phyloP scores from a whole-genome alignment of 2,113 vertebrate species.

The Arothron firmamentum region DNA sequence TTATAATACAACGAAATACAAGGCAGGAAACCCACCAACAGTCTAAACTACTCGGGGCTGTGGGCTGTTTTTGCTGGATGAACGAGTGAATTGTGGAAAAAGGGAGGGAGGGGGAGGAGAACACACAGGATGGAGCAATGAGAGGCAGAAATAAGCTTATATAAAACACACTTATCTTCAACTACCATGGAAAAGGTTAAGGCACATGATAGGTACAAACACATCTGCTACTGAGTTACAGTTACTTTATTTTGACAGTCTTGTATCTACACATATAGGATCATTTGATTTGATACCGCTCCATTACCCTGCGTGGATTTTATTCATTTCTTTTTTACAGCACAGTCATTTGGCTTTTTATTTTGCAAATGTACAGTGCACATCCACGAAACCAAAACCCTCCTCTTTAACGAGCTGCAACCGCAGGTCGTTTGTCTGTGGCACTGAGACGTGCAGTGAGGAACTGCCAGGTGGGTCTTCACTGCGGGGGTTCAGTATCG shows the following conservation, averaged over 20 bases:
- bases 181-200: slow-evolving; percentile 96
- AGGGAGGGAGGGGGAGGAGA: slow-evolving; percentile 7
- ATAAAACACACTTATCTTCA: slow-evolving; percentile 83
- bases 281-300: slow-evolving; percentile 48
- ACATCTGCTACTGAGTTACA: slow-evolving; percentile 87
- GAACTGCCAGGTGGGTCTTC: slow-evolving; percentile 56
- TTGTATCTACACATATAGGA: slow-evolving; percentile 76
- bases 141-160: slow-evolving; percentile 68
- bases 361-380: slow-evolving; percentile 54
- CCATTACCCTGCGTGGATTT: slow-evolving; percentile 38
- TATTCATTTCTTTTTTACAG: slow-evolving; percentile 19
- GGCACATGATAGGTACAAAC: slow-evolving; percentile 97
- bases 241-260: slow-evolving; percentile 74
- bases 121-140: slow-evolving; percentile 41
- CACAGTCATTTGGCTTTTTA: slow-evolving; percentile 40
- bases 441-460: slow-evolving; percentile 59
- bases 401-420: slow-evolving; percentile 35
- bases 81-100: slow-evolving; percentile 20
- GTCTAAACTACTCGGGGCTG: slow-evolving; percentile 77
- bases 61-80: slow-evolving; percentile 27
- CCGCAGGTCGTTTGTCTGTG: slow-evolving; percentile 74
- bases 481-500: slow-evolving; percentile 30
- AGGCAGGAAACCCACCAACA: slow-evolving; percentile 82
- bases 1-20: slow-evolving; percentile 90
- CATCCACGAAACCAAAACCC: slow-evolving; percentile 38